Conservation (phyloP, 2,888 invertebrate genomes). For the Apantesis nais region DNA sequence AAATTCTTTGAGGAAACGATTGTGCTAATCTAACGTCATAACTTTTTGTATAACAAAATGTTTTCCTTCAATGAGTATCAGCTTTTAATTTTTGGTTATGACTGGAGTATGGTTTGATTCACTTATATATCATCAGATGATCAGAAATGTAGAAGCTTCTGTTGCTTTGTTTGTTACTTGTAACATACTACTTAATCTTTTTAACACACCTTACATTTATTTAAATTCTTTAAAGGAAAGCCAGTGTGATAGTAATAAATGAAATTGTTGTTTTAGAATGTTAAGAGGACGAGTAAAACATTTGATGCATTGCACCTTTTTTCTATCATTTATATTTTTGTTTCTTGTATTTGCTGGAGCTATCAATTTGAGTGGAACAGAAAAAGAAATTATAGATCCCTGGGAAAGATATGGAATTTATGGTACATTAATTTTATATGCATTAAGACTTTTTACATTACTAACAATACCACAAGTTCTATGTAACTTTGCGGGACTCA, state of each 20-base stretch:
- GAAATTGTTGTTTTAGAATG: constrained; percentile 73
- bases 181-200: background rate
- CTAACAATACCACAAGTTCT: constrained; percentile 95
- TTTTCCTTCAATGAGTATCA: background rate
- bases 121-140: background rate
- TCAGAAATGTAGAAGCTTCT: background rate
- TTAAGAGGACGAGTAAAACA: constrained; percentile 91
- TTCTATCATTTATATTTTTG: constrained; percentile 89
- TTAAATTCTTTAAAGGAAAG: background rate
- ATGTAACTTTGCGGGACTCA: constrained; percentile 94
- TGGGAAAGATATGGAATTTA: constrained; percentile 93
- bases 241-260: background rate
- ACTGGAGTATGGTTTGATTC: background rate
- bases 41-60: background rate
- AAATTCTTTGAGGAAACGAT: background rate
- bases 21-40: background rate
- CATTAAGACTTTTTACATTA: constrained; percentile 92
- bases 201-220: background rate
- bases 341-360: constrained; percentile 90
- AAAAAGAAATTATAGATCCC: constrained; percentile 89
- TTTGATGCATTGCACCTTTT: constrained; percentile 91
- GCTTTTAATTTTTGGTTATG: background rate
- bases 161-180: background rate
- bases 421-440: constrained; percentile 90
- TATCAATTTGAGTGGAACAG: constrained; percentile 85